Evolutionary conservation across 1,140 invertebrate species (phyloP), one percentile per base, ranked within the genome.

Genomic region (Tetramorium simillimum): DNA sequence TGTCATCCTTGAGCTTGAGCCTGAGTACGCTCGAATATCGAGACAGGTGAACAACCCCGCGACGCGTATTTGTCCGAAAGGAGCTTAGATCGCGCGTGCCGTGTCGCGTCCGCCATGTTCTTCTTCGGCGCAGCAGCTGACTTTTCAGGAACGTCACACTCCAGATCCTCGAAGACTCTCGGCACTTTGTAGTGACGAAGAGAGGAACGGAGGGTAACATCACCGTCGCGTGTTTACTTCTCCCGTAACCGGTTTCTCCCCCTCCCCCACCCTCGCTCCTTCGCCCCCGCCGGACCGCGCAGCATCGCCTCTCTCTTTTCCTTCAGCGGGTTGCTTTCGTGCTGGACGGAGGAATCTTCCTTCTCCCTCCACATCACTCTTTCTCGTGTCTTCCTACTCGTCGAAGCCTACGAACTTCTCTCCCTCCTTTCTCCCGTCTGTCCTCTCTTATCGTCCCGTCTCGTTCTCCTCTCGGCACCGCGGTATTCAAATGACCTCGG

Each of bases 161-260:
- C 73, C 89, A 81, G 89, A 92, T 86, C 84, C 76, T 72, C 40
- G 49, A 86, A 80, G 85, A 88, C 84, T 21, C 89, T 65, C 81
- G 87, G 87, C 81, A 89, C 90, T 91, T 91, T 89, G 89, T 91
- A 91, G 53, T 70, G 87, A 91, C 85, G 90, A 90, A 77, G 90
- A 91, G 90, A 90, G 90, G 86, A 84, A 89, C 81, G 86, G 85
- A 88, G 86, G 87, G 92, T 91, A 92, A 94, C 94, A 94, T 94
- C 94, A 94, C 92, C 93, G 93, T 93, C 88, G 94, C 92, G 93
- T 94, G 94, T 94, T 94, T 94, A 94, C 94, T 92, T 94, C 94
- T 92, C 91, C 88, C 88, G 91, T 90, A 94, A 95, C 94, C 93
- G 94, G 94, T 95, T 95, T 93, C 89, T 86, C 81, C 82, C 70